These are phyloP conservation scores for Corydoras sp. DNA, from an alignment of 2,113 vertebrate genomes.

Conservation along the genomic window DNA sequence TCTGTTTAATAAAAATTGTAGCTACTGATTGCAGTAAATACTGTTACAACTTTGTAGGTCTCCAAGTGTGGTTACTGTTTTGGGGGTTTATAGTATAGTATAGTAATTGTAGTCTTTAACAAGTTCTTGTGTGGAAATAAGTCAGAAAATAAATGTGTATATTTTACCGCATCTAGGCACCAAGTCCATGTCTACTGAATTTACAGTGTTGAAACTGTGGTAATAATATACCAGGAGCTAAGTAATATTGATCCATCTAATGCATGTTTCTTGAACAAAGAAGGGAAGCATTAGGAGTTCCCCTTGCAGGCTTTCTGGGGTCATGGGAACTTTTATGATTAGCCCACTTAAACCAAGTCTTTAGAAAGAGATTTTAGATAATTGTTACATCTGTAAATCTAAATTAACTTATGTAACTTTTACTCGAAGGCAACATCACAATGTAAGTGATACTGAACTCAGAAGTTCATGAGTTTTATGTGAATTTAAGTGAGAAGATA, in stretches of 20 bases:
- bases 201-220: constrained; percentile 7
- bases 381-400: neutral
- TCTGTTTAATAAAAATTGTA: too few relatives aligned
- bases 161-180: neutral
- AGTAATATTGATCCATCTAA: constrained; percentile 29
- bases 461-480: neutral
- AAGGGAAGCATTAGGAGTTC: constrained; percentile 13
- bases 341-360: constrained; percentile 7
- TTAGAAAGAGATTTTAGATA: neutral
- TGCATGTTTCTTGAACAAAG: constrained; percentile 1
- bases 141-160: constrained; percentile 2
- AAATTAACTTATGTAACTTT: too few relatives aligned
- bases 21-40: too few relatives aligned
- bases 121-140: neutral
- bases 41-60: too few relatives aligned
- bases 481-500: constrained; percentile 13
- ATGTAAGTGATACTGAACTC: neutral
- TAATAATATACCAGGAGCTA: neutral
- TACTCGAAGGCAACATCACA: neutral
- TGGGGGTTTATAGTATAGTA: too few relatives aligned
- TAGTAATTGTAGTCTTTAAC: constrained; percentile 9
- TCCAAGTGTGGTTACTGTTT: too few relatives aligned
- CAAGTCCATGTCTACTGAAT: neutral
- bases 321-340: constrained; percentile 21
- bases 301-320: constrained; percentile 1